These are phyloP conservation scores for Muntiacus muntjak DNA, from an alignment of 2,113 vertebrate genomes.

Conservation along the genomic window DNA sequence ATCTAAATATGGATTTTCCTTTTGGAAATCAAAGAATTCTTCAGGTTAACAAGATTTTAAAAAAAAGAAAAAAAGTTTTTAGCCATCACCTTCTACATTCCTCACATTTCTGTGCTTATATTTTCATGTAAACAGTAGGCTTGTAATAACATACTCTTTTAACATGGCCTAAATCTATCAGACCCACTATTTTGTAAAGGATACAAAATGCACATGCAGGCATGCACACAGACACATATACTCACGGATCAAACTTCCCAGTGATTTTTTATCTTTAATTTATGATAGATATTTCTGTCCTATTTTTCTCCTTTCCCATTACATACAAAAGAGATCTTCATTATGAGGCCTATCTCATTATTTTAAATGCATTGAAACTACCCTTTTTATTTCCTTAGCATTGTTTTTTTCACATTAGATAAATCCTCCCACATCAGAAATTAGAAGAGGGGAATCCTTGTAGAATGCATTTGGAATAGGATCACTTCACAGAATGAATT, in stretches of 20 bases:
- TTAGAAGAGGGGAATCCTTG: constrained; percentile 25
- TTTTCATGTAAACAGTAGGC: neutral
- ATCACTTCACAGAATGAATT: constrained; percentile 28
- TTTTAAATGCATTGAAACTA: constrained; percentile 35
- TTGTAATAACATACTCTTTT: neutral
- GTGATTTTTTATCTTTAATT: constrained; percentile 5
- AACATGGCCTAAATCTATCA: neutral
- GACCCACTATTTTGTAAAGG: neutral
- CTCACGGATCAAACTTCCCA: neutral
- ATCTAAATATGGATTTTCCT: neutral
- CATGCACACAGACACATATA: neutral
- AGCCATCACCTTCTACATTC: neutral
- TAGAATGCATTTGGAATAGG: constrained; percentile 26
- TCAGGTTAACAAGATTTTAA: neutral
- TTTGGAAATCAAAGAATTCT: neutral
- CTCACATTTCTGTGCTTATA: neutral
- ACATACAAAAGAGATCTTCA: neutral
- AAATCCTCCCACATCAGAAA: neutral
- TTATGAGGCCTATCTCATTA: neutral
- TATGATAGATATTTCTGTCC: neutral
- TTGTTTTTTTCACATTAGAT: neutral
- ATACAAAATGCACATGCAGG: neutral
- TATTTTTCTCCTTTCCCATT: neutral
- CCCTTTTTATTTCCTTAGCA: neutral
- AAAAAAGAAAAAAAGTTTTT: neutral